These are phyloP conservation scores for Tenthredo notha DNA, from an alignment of 2,888 invertebrate species.

Conservation along the genomic window DNA sequence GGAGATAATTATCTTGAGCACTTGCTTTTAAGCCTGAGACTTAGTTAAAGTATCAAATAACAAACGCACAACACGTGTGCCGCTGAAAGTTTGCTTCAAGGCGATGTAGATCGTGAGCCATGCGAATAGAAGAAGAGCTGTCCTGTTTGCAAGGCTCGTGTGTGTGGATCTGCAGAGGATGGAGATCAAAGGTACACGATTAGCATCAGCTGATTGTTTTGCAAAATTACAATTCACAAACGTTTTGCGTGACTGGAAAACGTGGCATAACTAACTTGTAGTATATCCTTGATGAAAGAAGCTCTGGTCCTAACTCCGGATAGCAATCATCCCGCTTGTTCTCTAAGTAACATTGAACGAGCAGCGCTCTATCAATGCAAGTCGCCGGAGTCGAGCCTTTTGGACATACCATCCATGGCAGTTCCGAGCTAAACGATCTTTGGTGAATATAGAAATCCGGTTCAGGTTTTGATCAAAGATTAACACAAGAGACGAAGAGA, in stretches of 20 bases:
- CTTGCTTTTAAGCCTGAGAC: neutral
- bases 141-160: neutral
- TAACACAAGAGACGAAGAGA: neutral
- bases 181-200: neutral
- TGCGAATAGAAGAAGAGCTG: neutral
- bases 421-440: conserved; percentile 37
- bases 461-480: conserved; percentile 12
- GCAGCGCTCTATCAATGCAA: conserved; percentile 32
- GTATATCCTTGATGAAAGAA: conserved; percentile 22
- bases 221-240: neutral
- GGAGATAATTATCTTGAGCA: neutral
- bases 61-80: conserved; percentile 28
- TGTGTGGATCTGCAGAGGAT: conserved; percentile 12
- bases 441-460: neutral
- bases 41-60: neutral
- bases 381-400: conserved; percentile 22
- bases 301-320: conserved; percentile 17
- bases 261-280: conserved; percentile 25
- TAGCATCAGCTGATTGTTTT: neutral
- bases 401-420: conserved; percentile 41
- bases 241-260: neutral
- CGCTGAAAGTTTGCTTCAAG: conserved; percentile 15
- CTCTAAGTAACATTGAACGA: conserved; percentile 17
- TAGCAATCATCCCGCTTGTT: conserved; percentile 30
- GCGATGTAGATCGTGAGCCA: conserved; percentile 43